Percentiles rank a stretch among this genome's conserved stretches.
Conservation (phyloP, 2,888 invertebrate species). For the Amphipyra berbera region DNA sequence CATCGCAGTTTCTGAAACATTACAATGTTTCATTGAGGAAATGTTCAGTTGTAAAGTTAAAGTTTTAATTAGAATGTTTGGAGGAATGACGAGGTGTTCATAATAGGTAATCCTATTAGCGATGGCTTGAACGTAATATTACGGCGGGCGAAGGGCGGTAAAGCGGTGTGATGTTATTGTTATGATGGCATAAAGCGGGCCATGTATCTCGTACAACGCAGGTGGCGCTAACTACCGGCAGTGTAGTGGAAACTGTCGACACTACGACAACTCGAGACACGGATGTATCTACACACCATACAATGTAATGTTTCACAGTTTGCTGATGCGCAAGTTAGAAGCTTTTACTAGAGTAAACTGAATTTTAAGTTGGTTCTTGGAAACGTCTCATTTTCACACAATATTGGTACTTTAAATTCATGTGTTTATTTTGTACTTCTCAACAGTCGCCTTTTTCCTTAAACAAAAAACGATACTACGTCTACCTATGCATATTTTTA, state of each 20-base stretch:
- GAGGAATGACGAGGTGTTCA: constrained; percentile 56
- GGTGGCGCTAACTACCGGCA: constrained; percentile 75
- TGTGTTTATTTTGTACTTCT: constrained; percentile 29
- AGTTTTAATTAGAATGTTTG: constrained; percentile 51
- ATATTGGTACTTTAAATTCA: constrained; percentile 20
- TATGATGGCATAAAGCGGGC: constrained; percentile 71
- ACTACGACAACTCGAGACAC: constrained; percentile 54
- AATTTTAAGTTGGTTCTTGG: constrained; percentile 45
- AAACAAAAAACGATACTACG: background rate
- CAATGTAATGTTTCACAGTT: constrained; percentile 68
- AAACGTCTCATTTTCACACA: constrained; percentile 29
- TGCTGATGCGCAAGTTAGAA: constrained; percentile 63
- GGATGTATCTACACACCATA: constrained; percentile 61
- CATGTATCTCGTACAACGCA: constrained; percentile 69
- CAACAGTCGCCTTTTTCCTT: constrained; percentile 3
- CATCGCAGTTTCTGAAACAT: constrained; percentile 43
- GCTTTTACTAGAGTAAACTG: constrained; percentile 60
- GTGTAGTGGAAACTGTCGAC: constrained; percentile 68
- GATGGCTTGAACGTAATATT: constrained; percentile 61
- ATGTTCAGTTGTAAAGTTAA: constrained; percentile 18
- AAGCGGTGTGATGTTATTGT: constrained; percentile 72
- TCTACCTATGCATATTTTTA: background rate
- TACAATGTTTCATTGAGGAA: constrained; percentile 59
- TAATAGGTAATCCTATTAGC: constrained; percentile 63
- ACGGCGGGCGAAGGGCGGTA: constrained; percentile 58